Conservation (phyloP, 2,797 vertebrate genomes). For the Periparus ater region DNA sequence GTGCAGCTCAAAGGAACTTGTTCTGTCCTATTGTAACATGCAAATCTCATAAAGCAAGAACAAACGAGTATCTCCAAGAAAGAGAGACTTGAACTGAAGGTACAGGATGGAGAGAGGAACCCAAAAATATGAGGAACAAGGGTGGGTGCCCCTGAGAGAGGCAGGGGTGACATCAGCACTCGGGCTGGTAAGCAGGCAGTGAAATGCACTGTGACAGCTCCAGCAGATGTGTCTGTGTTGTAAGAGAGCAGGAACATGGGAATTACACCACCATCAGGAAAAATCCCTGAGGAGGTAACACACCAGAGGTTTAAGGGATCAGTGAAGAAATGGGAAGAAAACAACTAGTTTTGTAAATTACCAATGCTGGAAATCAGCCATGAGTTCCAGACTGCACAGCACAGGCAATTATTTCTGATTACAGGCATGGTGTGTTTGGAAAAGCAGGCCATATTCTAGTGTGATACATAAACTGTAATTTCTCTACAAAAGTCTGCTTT, state of each 20-base stretch:
- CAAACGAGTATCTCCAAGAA: accelerated
- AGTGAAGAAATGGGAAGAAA: not conserved
- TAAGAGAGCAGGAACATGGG: not conserved
- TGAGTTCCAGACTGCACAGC: not conserved
- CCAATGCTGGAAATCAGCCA: not conserved
- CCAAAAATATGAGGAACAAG: not conserved
- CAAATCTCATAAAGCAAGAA: not conserved
- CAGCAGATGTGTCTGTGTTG: not conserved
- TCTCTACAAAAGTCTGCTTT: not conserved
- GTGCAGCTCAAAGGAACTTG: accelerated
- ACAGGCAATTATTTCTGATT: not conserved
- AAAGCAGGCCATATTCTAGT: not conserved
- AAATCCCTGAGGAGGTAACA: not conserved
- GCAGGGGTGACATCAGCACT: not conserved
- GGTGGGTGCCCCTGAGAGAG: not conserved
- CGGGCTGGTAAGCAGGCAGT: accelerated
- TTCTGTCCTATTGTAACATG: not conserved
- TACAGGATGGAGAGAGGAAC: not conserved
- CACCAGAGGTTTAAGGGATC: not conserved
- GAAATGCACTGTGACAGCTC: not conserved
- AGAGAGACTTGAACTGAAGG: not conserved
- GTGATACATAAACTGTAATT: not conserved
- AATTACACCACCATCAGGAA: not conserved
- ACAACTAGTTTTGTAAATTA: not conserved
- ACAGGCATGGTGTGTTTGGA: not conserved